These are phyloP conservation scores for Trichogramma pretiosum DNA, from an alignment of 1,140 invertebrate species.

Conservation along the genomic window DNA sequence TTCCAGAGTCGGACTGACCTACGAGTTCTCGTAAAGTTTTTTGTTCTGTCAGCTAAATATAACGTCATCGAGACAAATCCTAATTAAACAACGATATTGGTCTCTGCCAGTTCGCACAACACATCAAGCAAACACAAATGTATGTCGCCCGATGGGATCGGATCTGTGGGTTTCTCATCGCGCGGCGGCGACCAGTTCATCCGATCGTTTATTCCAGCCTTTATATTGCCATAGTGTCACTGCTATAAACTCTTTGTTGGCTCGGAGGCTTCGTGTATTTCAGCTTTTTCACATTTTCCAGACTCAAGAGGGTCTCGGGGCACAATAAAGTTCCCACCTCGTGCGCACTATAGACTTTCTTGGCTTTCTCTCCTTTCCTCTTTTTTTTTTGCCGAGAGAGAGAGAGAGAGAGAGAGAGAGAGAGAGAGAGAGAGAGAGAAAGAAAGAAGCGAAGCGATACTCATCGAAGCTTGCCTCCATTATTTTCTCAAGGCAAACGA, in stretches of 20 bases:
- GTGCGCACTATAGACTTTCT: too few species aligned
- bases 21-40: too few species aligned
- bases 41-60: too few species aligned
- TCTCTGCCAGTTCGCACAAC: too few species aligned
- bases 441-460: conserved; percentile 19
- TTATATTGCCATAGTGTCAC: too few species aligned
- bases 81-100: too few species aligned
- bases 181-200: conserved; percentile 5
- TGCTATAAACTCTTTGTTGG: not conserved
- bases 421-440: not conserved
- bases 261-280: conserved; percentile 2
- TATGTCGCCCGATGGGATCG: too few species aligned
- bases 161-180: conserved; percentile 5
- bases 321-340: not conserved
- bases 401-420: not conserved
- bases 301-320: not conserved
- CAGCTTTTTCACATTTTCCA: conserved; percentile 18
- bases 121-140: too few species aligned
- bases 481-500: conserved; percentile 20
- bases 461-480: conserved; percentile 15
- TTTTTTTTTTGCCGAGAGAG: too few species aligned
- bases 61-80: too few species aligned
- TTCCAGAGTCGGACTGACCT: too few species aligned
- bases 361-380: not conserved
- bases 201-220: conserved; percentile 17